Conservation (phyloP, 2,888 invertebrate species). For the Mesopsocus fuscifrons region DNA sequence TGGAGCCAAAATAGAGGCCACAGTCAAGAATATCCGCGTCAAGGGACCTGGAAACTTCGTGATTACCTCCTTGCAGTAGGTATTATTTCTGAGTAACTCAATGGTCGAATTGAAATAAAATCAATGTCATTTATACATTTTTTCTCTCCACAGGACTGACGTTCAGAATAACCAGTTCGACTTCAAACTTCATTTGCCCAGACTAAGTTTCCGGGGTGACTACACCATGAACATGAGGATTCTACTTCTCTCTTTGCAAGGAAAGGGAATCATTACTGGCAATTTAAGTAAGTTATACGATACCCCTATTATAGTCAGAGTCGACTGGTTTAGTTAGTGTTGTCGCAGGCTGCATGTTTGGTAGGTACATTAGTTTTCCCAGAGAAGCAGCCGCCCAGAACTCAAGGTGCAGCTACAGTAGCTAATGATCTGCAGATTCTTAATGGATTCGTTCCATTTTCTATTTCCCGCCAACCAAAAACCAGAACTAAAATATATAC, state of each 20-base stretch:
- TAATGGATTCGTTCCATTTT: no score
- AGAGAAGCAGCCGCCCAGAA: no score
- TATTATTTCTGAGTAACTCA: background rate
- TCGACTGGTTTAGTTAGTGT: no score
- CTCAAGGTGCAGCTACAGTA: no score
- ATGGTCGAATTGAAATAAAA: no score
- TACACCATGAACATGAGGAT: constrained; percentile 49
- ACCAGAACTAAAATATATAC: no score
- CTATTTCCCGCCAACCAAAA: no score
- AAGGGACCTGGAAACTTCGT: constrained; percentile 12
- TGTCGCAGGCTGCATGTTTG: no score
- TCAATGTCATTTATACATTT: no score
- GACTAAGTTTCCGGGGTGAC: constrained; percentile 39
- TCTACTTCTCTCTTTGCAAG: constrained; percentile 38
- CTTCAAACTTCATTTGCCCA: constrained; percentile 37
- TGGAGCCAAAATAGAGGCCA: constrained; percentile 13
- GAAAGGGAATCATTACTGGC: constrained; percentile 42
- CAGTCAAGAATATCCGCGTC: constrained; percentile 12
- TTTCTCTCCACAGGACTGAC: constrained; percentile 32
- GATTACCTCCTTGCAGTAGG: constrained; percentile 12
- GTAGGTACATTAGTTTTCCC: no score
- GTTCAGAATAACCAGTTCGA: constrained; percentile 39
- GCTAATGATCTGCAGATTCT: no score
- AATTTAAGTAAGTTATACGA: constrained; percentile 51
- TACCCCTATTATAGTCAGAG: no score